Base-by-base conservation (phyloP, 2,113 vertebrate species). In the Noctilio leporinus region DNA sequence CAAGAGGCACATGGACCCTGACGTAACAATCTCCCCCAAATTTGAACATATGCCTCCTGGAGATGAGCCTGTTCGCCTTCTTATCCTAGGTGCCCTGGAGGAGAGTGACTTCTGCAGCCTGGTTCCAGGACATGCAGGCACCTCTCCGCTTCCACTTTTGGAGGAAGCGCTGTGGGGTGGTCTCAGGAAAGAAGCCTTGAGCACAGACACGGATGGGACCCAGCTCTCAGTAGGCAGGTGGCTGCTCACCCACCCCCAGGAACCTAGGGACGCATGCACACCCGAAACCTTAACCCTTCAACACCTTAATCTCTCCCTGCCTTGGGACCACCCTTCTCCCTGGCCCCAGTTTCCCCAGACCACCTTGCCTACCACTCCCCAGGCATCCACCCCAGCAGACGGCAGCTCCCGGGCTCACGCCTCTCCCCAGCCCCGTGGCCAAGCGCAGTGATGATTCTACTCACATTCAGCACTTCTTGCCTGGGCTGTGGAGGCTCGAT, bases 401-500 rank as follows among this genome's bases (percentile, higher is more conserved):
- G 20, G 59, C 3, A 65, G 45, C 19, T 38, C 2, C 5, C 33
- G 0, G 10, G 26, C 59, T 47, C 35, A 5, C 0, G 0, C 30
- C 75, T 47, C 7, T 10, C 26, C 57, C 51, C 40, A 2, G 33
- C 69, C 53, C 3, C 6, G 59, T 62, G 0, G 1, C 4, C 9
- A 1, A 11, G 10, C 7, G 9, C 40, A 17, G 53, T 7, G 12
- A 5, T 45, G 1, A 33, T 35, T 67, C 92, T 75, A 98, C 99
- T 98, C 98, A 99, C 99, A 81, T 99, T 99, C 96, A 99, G 98
- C 69, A 99, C 99, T 72, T 99, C 99, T 96, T 99, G 99, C 95
- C 99, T 98, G 49, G 99, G 99, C 95, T 99, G 99, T 62, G 99
- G 99, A 85, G 99, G 99, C 97, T 99, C 99, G 80, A 99, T 99